phyloP scores from a whole-genome alignment of 2,797 vertebrate species.

The Anabas testudineus region DNA sequence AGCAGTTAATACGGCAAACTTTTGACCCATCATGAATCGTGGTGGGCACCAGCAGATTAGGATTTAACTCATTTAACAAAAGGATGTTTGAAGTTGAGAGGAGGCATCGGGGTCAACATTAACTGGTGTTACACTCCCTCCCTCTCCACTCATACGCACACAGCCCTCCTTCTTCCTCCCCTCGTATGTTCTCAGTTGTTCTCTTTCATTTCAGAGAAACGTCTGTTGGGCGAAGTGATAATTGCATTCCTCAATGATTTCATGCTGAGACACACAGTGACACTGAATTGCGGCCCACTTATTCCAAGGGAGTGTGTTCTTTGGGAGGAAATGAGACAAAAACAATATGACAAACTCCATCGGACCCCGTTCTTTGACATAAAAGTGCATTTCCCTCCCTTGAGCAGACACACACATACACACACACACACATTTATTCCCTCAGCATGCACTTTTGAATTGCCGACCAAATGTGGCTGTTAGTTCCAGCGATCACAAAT shows the following conservation, averaged over 20 bases:
- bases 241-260: constrained; percentile 82
- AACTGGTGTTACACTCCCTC: constrained; percentile 31
- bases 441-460: constrained; percentile 62
- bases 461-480: constrained; percentile 60
- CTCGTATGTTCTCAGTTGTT: constrained; percentile 62
- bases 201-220: constrained; percentile 69
- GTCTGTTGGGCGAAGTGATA: constrained; percentile 78
- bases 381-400: constrained; percentile 36
- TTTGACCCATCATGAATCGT: constrained; percentile 33
- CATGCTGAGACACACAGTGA: constrained; percentile 76
- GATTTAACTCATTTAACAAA: constrained; percentile 47
- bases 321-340: constrained; percentile 75
- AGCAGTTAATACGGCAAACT: constrained; percentile 29
- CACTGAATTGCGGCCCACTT: constrained; percentile 69
- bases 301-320: constrained; percentile 70
- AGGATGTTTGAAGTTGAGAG: constrained; percentile 40
- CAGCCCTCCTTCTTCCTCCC: constrained; percentile 20
- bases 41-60: constrained; percentile 24
- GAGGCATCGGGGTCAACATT: constrained; percentile 45
- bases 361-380: constrained; percentile 59
- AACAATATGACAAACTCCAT: constrained; percentile 76
- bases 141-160: constrained; percentile 15
- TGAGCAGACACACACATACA: background rate
- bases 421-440: constrained; percentile 27
- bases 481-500: constrained; percentile 68